Conservation (phyloP, 2,888 invertebrate genomes). For the Stenodera caucasica region DNA sequence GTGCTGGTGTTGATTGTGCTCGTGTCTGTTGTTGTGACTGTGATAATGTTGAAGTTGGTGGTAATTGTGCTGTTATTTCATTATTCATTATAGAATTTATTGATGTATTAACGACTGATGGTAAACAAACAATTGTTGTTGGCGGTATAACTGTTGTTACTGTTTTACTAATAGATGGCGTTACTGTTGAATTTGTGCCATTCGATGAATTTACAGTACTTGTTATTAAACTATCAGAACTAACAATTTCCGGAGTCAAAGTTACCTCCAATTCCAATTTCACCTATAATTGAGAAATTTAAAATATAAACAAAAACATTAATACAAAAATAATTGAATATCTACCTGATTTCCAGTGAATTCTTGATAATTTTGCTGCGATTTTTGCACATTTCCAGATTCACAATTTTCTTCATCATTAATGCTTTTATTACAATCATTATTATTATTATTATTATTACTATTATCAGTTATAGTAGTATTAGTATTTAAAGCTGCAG, state of each 20-base stretch:
- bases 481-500: conserved; percentile 58
- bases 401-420: not conserved
- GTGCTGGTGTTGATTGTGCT: not conserved
- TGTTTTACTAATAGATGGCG: conserved; percentile 48
- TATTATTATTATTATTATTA: conserved; percentile 28
- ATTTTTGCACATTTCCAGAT: conserved; percentile 15
- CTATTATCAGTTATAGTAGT: too few relatives aligned
- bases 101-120: conserved; percentile 50
- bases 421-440: conserved; percentile 4
- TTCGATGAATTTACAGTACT: conserved; percentile 57
- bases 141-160: conserved; percentile 58
- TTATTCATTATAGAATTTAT: conserved; percentile 39
- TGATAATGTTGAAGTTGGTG: conserved; percentile 11
- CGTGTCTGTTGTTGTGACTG: not conserved
- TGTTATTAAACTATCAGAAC: conserved; percentile 57
- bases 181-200: conserved; percentile 41
- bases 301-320: not conserved
- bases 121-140: conserved; percentile 59
- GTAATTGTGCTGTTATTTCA: conserved; percentile 35
- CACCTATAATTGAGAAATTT: conserved; percentile 46
- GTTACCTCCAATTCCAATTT: conserved; percentile 64
- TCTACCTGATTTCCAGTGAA: conserved; percentile 24
- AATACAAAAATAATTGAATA: not conserved
- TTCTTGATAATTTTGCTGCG: conserved; percentile 28
- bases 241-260: conserved; percentile 64